Percentiles rank a stretch among this genome's conserved stretches.
Conservation (phyloP, 2,113 vertebrate species). For the Leucoraja erinaceus region DNA sequence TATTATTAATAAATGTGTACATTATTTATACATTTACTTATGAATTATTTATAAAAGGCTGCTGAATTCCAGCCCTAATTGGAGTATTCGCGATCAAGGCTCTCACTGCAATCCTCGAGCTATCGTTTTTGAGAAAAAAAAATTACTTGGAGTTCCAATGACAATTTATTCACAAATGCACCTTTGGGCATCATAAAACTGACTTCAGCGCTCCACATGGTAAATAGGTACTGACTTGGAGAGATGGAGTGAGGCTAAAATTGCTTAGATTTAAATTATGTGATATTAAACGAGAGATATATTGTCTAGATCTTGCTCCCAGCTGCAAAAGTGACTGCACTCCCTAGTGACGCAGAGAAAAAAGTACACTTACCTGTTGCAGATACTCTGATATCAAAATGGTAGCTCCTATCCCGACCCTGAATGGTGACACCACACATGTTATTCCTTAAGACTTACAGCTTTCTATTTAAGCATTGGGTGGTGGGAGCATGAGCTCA, state of each 20-base stretch:
- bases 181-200: background rate
- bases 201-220: background rate
- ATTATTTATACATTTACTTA: no score
- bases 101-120: background rate
- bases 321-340: no score
- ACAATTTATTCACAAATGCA: slow-evolving; percentile 9
- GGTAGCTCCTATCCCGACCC: no score
- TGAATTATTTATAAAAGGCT: background rate
- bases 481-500: no score
- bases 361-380: no score
- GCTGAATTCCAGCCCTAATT: background rate
- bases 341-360: no score
- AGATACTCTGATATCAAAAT: no score
- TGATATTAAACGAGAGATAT: background rate
- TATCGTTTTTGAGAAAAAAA: background rate
- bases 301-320: background rate
- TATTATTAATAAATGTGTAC: slow-evolving; percentile 12
- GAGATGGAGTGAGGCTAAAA: background rate
- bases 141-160: no score
- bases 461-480: no score
- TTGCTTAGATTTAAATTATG: background rate
- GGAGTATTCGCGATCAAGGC: background rate
- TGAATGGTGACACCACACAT: no score
- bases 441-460: no score
- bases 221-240: background rate